These are phyloP conservation scores for Boleophthalmus pectinirostris DNA, from an alignment of 2,113 vertebrate species.

Conservation along the genomic window DNA sequence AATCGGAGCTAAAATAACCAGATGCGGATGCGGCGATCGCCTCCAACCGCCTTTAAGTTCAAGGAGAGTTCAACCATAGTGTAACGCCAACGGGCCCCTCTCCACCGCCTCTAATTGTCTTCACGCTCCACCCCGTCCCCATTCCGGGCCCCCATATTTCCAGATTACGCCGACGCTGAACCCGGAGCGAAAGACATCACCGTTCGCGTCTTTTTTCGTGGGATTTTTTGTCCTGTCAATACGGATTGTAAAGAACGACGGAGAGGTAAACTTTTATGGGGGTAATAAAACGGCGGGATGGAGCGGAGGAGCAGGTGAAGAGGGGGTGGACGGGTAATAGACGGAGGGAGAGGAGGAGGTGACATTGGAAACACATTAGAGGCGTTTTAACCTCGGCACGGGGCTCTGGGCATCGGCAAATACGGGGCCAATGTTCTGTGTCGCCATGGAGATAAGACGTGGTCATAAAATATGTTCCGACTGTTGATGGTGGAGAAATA, in stretches of 20 bases:
- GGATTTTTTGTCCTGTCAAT: conserved; percentile 51
- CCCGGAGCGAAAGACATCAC: conserved; percentile 67
- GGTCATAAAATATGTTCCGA: not conserved
- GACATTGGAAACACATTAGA: conserved; percentile 15
- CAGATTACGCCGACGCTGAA: conserved; percentile 76
- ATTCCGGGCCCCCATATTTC: conserved; percentile 80
- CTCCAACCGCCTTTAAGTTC: conserved; percentile 87
- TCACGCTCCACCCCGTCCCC: conserved; percentile 89
- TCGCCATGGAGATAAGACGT: not conserved
- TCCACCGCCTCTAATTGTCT: conserved; percentile 91
- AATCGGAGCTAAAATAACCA: conserved; percentile 98
- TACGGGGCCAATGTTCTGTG: not conserved
- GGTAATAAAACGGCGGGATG: conserved; percentile 51
- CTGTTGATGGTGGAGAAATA: not conserved
- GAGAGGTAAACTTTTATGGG: conserved; percentile 61
- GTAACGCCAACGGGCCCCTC: conserved; percentile 81
- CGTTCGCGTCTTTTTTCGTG: not conserved
- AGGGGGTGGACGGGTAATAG: conserved; percentile 6
- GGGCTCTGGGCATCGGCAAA: not conserved
- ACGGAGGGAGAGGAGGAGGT: conserved; percentile 22
- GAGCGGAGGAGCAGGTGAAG: conserved; percentile 25
- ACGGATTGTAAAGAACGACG: conserved; percentile 54
- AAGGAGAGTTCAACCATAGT: conserved; percentile 98
- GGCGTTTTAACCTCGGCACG: not conserved
- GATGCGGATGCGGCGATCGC: conserved; percentile 87